Evolutionary conservation across 2,113 vertebrate species (phyloP).

Genomic region (Aspidoscelis tigris): DNA sequence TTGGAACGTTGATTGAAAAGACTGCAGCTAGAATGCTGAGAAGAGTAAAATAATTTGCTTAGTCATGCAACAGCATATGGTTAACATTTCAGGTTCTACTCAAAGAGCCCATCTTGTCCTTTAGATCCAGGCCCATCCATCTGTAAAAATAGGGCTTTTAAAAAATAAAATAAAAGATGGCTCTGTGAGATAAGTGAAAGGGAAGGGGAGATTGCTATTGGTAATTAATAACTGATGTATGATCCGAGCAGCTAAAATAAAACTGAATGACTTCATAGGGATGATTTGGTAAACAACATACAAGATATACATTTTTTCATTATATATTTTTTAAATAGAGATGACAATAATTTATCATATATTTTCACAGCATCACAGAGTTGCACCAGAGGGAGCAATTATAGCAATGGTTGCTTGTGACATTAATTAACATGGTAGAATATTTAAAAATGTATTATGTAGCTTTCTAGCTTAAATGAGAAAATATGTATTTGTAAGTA

Average conservation of each 20-base stretch:
- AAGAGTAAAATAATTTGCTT: no score
- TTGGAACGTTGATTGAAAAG: no score
- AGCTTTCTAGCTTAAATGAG: constrained; percentile 19
- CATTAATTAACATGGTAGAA: constrained; percentile 17
- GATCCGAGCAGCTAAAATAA: constrained; percentile 9
- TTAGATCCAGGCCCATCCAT: background rate
- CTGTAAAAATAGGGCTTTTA: background rate
- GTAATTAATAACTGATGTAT: background rate
- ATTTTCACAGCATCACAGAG: background rate
- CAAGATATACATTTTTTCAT: constrained; percentile 24
- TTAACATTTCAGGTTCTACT: no score
- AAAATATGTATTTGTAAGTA: constrained; percentile 21
- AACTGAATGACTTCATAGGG: background rate
- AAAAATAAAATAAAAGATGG: background rate
- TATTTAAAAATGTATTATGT: constrained; percentile 29
- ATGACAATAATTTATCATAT: constrained; percentile 21
- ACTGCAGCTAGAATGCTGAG: no score
- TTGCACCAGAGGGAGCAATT: constrained; percentile 1
- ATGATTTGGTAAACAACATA: background rate
- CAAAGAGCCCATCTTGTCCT: background rate
- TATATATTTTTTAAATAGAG: background rate
- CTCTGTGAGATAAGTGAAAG: background rate
- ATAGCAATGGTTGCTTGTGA: constrained; percentile 20
- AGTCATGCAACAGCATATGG: no score
- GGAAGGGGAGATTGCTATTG: background rate